Percentiles rank a stretch among this genome's conserved stretches.
Evolutionary conservation across 2,113 vertebrate species (phyloP).

Genomic region (Pterocles burchelli): DNA sequence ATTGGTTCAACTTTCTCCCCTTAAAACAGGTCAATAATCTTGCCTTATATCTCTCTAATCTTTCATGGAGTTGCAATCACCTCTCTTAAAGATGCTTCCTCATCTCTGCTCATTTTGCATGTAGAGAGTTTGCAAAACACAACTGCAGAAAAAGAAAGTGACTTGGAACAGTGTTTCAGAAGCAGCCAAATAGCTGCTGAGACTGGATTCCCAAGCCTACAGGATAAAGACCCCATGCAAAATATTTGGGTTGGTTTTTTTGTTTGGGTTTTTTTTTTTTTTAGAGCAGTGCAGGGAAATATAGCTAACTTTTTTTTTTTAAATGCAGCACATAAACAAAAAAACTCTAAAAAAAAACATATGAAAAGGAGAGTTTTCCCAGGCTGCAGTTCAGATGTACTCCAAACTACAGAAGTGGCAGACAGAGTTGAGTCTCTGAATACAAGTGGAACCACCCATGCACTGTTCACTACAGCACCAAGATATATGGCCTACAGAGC

Average conservation of each 20-base stretch:
- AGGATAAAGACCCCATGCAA: background rate
- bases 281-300: background rate
- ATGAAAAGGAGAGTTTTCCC: background rate
- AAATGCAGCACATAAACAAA: background rate
- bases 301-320: background rate
- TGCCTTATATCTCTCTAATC: background rate
- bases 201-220: background rate
- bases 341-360: background rate
- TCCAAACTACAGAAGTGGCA: background rate
- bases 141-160: background rate
- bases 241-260: background rate
- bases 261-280: background rate
- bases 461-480: background rate
- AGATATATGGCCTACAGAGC: background rate
- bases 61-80: background rate
- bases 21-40: background rate
- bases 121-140: background rate
- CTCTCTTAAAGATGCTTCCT: background rate
- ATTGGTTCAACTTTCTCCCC: background rate
- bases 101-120: background rate
- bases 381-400: background rate
- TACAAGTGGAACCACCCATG: rapidly evolving
- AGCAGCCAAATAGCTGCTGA: background rate
- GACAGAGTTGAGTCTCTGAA: background rate
- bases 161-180: background rate